Evolutionary conservation across 35 echinoderm and acorn worm genomes (phyloP).

Genomic region (Anneissia japonica): DNA sequence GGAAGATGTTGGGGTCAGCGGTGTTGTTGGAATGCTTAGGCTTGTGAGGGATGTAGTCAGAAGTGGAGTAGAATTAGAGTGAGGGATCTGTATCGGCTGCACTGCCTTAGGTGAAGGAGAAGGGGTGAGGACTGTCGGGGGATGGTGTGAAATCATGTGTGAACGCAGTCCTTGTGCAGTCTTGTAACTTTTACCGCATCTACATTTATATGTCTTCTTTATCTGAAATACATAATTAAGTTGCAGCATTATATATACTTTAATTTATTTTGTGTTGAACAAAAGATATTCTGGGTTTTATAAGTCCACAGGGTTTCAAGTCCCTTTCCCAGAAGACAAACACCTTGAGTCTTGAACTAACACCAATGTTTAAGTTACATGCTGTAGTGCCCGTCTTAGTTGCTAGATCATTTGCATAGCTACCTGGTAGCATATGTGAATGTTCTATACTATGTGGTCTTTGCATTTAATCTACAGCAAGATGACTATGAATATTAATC

Average conservation of each 20-base stretch:
- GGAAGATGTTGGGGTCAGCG: conserved; percentile 30
- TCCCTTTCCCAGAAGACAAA: too few relatives aligned
- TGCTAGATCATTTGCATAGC: too few relatives aligned
- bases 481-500: too few relatives aligned
- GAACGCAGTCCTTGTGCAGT: conserved; percentile 80
- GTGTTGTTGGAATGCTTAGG: conserved; percentile 20
- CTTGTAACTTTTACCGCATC: conserved; percentile 91
- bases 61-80: conserved; percentile 20
- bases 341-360: too few relatives aligned
- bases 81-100: conserved; percentile 20
- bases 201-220: conserved; percentile 91
- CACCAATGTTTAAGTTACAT: too few relatives aligned
- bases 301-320: too few relatives aligned
- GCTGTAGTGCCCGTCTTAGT: too few relatives aligned
- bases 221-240: conserved; percentile 37
- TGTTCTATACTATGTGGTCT: too few relatives aligned
- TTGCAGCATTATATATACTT: not conserved
- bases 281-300: too few relatives aligned
- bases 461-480: too few relatives aligned
- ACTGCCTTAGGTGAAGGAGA: conserved; percentile 43
- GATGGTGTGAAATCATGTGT: conserved; percentile 66
- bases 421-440: too few relatives aligned
- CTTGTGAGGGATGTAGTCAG: not conserved
- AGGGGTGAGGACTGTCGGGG: conserved; percentile 46
- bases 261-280: too few relatives aligned